Conservation (phyloP, 1,140 invertebrate species). For the Drosophila parabipectinata region DNA sequence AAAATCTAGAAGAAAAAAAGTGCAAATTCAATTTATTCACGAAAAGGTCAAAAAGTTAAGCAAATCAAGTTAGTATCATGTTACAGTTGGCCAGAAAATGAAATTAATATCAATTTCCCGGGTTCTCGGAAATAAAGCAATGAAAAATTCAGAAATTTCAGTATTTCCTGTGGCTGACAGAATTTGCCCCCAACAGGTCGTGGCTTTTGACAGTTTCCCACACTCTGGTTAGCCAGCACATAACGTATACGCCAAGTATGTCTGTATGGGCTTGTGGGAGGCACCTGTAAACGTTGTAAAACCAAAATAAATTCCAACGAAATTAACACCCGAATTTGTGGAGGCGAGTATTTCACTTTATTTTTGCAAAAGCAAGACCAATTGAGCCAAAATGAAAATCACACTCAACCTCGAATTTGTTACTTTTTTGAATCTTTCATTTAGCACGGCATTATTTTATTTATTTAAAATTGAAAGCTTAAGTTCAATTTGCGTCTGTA, state of each 20-base stretch:
- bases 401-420: slow-evolving; percentile 38
- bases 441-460: slow-evolving; percentile 67
- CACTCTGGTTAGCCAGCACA: slow-evolving; percentile 15
- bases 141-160: slow-evolving; percentile 5
- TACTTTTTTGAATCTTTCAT: slow-evolving; percentile 36
- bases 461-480: slow-evolving; percentile 67
- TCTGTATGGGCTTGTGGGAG: slow-evolving; percentile 7
- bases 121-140: background rate
- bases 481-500: slow-evolving; percentile 76
- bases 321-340: slow-evolving; percentile 58
- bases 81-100: slow-evolving; percentile 9
- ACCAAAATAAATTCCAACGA: slow-evolving; percentile 66
- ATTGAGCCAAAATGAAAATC: slow-evolving; percentile 62
- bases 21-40: background rate
- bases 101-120: slow-evolving; percentile 11
- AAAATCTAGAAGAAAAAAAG: background rate
- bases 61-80: slow-evolving; percentile 20
- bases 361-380: slow-evolving; percentile 37
- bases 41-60: slow-evolving; percentile 9
- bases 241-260: background rate
- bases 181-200: slow-evolving; percentile 7
- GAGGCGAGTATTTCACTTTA: slow-evolving; percentile 44
- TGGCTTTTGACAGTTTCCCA: slow-evolving; percentile 54
- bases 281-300: slow-evolving; percentile 65
- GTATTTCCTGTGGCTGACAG: background rate